Evolutionary conservation across 2,888 invertebrate species (phyloP), one percentile per base, ranked within the genome.

Genomic region (Acrobasis suavella): DNA sequence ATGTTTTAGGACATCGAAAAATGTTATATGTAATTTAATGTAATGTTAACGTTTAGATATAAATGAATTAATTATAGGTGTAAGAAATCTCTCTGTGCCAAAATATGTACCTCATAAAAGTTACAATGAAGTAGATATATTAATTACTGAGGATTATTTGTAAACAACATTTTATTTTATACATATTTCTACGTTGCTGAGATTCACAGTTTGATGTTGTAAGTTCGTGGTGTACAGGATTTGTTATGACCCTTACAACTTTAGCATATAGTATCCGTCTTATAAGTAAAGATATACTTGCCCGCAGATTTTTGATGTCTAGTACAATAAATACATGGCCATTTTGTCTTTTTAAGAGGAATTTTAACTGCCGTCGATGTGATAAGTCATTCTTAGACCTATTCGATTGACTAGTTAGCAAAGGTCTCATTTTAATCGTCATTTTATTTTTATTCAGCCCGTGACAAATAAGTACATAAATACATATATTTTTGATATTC

Each of bases 51-150:
- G 79, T 74, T 81, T 82, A 83, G 83, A 86, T 86, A 85, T 87
- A 87, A 86, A 83, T 86, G 83, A 87, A 86, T 80, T 80, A 92
- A 92, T 82, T 87, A 78, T 89, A 90, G 86, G 75, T 83, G 70
- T 91, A 91, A 91, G 90, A 85, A 94, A 93, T 94, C 94, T 94
- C 94, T 94, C 94, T 95, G 95, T 95, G 95, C 95, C 95, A 95
- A 95, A 95, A 95, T 93, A 94, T 94, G 95, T 95, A 95, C 95
- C 95, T 95, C 95, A 95, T 94, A 87, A 93, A 94, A 92, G 75
- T 91, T 88, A 89, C 86, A 84, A 79, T 84, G 85, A 87, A 85
- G 81, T 91, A 91, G 89, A 85, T 91, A 90, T 89, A 86, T 78
- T 83, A 87, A 88, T 85, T 83, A 81, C 80, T 80, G 79, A 80